Percentiles rank a stretch among this genome's conserved stretches.
These are phyloP conservation scores for Prosopocoilus inquinatus DNA, from an alignment of 2,888 invertebrate genomes.

Conservation along the genomic window DNA sequence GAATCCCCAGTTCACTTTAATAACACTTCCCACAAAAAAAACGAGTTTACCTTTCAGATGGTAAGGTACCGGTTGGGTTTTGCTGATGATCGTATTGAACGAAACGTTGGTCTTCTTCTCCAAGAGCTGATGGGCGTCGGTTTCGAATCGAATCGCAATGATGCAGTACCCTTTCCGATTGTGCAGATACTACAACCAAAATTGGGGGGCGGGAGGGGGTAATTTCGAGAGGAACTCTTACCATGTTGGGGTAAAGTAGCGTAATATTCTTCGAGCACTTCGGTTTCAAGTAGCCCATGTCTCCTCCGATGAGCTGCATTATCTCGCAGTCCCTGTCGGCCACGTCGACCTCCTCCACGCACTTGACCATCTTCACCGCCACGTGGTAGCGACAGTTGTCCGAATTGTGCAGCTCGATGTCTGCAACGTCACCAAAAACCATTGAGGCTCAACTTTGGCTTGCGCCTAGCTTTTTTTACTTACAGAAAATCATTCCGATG, in stretches of 20 bases:
- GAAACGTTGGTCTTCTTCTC: slow-evolving; percentile 30
- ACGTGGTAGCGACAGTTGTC: slow-evolving; percentile 32
- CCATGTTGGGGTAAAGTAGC: slow-evolving; percentile 47
- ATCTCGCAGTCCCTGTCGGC: slow-evolving; percentile 38
- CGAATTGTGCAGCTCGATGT: slow-evolving; percentile 30
- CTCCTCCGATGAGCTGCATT: slow-evolving; percentile 45
- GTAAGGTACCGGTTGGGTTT: slow-evolving; percentile 2
- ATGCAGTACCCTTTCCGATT: slow-evolving; percentile 34
- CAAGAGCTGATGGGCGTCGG: slow-evolving; percentile 21
- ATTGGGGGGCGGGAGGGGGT: slow-evolving; percentile 5
- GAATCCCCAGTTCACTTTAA: not conserved
- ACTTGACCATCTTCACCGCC: slow-evolving; percentile 40
- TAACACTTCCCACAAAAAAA: not conserved
- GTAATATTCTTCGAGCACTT: slow-evolving; percentile 41
- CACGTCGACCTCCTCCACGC: slow-evolving; percentile 37
- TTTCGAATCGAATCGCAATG: slow-evolving; percentile 30
- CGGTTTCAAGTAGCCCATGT: slow-evolving; percentile 41
- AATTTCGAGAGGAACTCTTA: slow-evolving; percentile 23
- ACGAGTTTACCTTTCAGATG: slow-evolving; percentile 11
- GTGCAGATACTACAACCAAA: slow-evolving; percentile 31
- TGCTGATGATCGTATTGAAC: slow-evolving; percentile 26
- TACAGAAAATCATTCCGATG: slow-evolving; percentile 41
- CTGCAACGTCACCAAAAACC: slow-evolving; percentile 23
- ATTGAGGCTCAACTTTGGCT: not conserved
- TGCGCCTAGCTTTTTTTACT: slow-evolving; percentile 12